phyloP scores from a whole-genome alignment of 2,113 vertebrate genomes.

The Opisthocomus hoazin region DNA sequence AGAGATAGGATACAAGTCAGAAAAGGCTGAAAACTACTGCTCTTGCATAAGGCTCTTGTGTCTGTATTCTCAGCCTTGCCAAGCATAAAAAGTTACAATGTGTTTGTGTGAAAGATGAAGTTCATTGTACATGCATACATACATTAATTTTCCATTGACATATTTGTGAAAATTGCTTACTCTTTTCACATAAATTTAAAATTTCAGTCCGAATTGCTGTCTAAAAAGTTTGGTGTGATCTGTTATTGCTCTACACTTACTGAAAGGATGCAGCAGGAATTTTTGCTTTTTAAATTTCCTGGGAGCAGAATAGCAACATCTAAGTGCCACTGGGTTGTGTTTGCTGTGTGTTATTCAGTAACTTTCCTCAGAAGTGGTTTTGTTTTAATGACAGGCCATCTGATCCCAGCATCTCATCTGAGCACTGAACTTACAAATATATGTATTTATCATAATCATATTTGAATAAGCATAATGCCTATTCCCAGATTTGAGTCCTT shows the following conservation, averaged over 20 bases:
- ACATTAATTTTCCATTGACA: not conserved
- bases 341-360: not conserved
- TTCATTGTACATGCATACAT: not conserved
- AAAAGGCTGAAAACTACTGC: not conserved
- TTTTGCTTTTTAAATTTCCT: constrained; percentile 35
- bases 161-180: not conserved
- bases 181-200: not conserved
- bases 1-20: not conserved
- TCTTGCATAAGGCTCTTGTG: not conserved
- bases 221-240: not conserved
- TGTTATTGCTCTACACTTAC: not conserved
- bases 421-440: constrained; percentile 13
- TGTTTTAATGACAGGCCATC: constrained; percentile 45
- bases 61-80: not conserved
- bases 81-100: not conserved
- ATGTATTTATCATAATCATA: not conserved
- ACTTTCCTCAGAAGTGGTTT: constrained; percentile 42
- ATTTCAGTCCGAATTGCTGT: not conserved
- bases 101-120: not conserved
- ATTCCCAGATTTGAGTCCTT: not conserved
- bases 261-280: constrained; percentile 28
- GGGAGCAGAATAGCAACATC: constrained; percentile 7
- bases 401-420: constrained; percentile 27
- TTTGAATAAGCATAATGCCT: constrained; percentile 9
- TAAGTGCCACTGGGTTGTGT: constrained; percentile 7